Conservation (phyloP, 2,888 invertebrate species). For the Drosophila stalkeri region DNA sequence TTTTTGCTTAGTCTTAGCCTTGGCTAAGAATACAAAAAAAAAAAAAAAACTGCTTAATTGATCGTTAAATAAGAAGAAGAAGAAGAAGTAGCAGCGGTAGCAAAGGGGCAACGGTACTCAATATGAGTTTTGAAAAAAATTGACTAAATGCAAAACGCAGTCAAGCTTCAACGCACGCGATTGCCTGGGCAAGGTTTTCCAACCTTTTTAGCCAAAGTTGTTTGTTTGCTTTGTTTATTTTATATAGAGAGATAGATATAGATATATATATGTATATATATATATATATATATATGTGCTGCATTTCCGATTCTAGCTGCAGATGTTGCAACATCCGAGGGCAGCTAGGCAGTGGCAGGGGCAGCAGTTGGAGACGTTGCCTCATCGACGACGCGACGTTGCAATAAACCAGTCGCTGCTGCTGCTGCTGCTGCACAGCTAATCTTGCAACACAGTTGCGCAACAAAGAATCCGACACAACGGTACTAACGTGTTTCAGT, state of each 20-base stretch:
- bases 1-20: conserved; percentile 36
- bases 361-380: conserved; percentile 44
- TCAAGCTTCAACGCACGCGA: conserved; percentile 77
- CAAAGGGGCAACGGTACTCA: conserved; percentile 51
- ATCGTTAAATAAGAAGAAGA: conserved; percentile 33
- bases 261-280: background rate
- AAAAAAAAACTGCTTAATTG: conserved; percentile 46
- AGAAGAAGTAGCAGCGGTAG: background rate
- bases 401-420: conserved; percentile 76
- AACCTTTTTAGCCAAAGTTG: conserved; percentile 28
- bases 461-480: conserved; percentile 82
- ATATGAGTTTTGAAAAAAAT: conserved; percentile 46
- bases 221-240: conserved; percentile 22
- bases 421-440: conserved; percentile 57
- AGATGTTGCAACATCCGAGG: conserved; percentile 67
- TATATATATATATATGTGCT: conserved; percentile 21
- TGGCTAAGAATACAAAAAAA: conserved; percentile 27
- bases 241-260: background rate
- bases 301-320: conserved; percentile 78
- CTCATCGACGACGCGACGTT: conserved; percentile 68
- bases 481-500: conserved; percentile 79
- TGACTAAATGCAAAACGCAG: conserved; percentile 64
- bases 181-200: conserved; percentile 55
- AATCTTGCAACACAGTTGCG: conserved; percentile 84
- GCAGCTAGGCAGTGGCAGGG: background rate